These are phyloP conservation scores for Bombyx mandarina DNA, from an alignment of 1,140 invertebrate species.

Conservation along the genomic window DNA sequence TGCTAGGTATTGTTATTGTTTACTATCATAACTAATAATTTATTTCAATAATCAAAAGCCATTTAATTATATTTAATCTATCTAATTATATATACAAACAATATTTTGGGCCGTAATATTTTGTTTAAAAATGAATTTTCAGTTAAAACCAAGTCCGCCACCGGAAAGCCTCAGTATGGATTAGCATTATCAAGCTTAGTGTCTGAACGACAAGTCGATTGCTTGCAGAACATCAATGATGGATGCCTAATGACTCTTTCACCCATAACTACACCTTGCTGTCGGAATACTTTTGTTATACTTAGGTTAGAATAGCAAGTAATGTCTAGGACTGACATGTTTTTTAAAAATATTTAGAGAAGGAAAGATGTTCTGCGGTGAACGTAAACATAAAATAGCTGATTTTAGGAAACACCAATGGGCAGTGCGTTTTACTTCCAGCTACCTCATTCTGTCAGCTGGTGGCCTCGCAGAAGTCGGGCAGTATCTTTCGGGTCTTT, in stretches of 20 bases:
- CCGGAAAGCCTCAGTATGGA: slow-evolving; percentile 36
- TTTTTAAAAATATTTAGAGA: no score
- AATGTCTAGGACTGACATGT: no score
- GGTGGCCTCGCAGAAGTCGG: no score
- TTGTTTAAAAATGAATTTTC: neutral
- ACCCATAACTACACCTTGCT: slow-evolving; percentile 54
- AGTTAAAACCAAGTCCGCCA: slow-evolving; percentile 19
- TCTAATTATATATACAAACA: neutral
- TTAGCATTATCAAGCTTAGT: slow-evolving; percentile 51
- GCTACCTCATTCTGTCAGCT: no score
- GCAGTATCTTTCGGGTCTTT: no score
- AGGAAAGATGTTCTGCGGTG: no score
- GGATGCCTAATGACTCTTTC: slow-evolving; percentile 57
- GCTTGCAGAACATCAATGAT: slow-evolving; percentile 52
- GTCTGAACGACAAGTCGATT: slow-evolving; percentile 49
- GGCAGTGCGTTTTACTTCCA: no score
- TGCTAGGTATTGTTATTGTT: slow-evolving; percentile 32
- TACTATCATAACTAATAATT: neutral
- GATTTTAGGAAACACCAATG: no score
- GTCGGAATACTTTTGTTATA: slow-evolving; percentile 56
- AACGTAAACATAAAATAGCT: no score
- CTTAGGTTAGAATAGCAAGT: slow-evolving; percentile 25
- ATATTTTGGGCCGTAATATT: slow-evolving; percentile 1
- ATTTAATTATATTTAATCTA: neutral
- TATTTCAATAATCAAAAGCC: neutral